phyloP scores from a whole-genome alignment of 2,113 vertebrate species.

The Megaptera novaeangliae region DNA sequence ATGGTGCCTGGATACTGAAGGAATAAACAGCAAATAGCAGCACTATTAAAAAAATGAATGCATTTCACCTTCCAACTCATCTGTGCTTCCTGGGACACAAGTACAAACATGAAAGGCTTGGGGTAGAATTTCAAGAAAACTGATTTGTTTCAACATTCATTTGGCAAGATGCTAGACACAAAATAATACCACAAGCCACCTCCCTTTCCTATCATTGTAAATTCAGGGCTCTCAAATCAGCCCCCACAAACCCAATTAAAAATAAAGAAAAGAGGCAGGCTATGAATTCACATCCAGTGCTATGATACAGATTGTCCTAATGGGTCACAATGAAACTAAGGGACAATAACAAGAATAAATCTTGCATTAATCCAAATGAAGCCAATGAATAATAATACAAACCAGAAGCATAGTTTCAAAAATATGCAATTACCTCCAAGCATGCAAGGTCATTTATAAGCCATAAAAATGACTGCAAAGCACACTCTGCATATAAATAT shows the following conservation, averaged over 20 bases:
- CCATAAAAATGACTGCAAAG: constrained; percentile 51
- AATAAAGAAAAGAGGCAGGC: constrained; percentile 27
- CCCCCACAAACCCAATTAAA: constrained; percentile 29
- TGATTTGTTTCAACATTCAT: constrained; percentile 15
- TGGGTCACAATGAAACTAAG: constrained; percentile 38
- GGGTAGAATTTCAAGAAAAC: constrained; percentile 37
- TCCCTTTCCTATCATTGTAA: constrained; percentile 46
- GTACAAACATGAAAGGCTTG: not conserved
- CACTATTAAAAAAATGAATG: constrained; percentile 55
- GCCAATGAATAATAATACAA: constrained; percentile 28
- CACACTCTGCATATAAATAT: constrained; percentile 25
- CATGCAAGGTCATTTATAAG: constrained; percentile 38
- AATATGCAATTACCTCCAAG: constrained; percentile 35
- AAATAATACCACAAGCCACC: constrained; percentile 54
- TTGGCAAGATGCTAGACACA: constrained; percentile 30
- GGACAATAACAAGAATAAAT: constrained; percentile 31
- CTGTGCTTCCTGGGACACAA: constrained; percentile 12
- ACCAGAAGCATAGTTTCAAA: not conserved
- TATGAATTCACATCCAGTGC: constrained; percentile 14
- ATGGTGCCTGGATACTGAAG: constrained; percentile 62
- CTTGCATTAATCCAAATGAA: constrained; percentile 33
- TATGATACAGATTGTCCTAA: constrained; percentile 3
- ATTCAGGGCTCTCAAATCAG: constrained; percentile 13
- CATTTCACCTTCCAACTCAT: constrained; percentile 23
- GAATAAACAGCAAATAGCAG: constrained; percentile 49